Evolutionary conservation across 2,888 invertebrate species (phyloP).

Genomic region (Theristus sp.): DNA sequence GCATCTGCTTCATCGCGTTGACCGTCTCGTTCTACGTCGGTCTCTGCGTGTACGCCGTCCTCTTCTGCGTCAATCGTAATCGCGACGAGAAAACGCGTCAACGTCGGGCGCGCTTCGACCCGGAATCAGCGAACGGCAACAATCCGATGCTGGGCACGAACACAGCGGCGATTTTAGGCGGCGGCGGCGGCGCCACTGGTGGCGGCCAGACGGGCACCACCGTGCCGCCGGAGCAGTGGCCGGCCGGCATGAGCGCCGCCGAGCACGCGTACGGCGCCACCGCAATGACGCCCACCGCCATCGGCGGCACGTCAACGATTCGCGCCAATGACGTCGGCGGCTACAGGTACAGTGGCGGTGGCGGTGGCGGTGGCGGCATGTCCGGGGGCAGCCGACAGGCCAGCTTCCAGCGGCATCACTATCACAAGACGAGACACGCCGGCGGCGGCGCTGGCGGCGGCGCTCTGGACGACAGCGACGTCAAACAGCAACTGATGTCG

Average conservation of each 20-base stretch:
- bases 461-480: background rate
- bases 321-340: background rate
- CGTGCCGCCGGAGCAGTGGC: background rate
- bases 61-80: background rate
- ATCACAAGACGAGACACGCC: background rate
- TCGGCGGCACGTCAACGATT: background rate
- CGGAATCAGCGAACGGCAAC: background rate
- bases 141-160: background rate
- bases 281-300: background rate
- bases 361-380: background rate
- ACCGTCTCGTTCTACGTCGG: slow-evolving; percentile 6
- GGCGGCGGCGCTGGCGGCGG: background rate
- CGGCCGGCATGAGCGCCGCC: background rate
- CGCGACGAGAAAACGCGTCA: background rate
- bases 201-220: background rate
- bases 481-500: background rate
- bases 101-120: background rate
- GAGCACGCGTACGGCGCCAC: background rate
- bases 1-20: slow-evolving; percentile 8
- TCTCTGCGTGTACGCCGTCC: background rate
- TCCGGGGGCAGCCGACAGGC: background rate
- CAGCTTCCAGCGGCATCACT: background rate
- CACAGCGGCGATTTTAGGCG: background rate
- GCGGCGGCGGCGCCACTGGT: background rate
- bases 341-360: background rate